Evolutionary conservation across 2,888 invertebrate genomes (phyloP), one percentile per base, ranked within the genome.

Genomic region (Lepidocyrtoides sp.): DNA sequence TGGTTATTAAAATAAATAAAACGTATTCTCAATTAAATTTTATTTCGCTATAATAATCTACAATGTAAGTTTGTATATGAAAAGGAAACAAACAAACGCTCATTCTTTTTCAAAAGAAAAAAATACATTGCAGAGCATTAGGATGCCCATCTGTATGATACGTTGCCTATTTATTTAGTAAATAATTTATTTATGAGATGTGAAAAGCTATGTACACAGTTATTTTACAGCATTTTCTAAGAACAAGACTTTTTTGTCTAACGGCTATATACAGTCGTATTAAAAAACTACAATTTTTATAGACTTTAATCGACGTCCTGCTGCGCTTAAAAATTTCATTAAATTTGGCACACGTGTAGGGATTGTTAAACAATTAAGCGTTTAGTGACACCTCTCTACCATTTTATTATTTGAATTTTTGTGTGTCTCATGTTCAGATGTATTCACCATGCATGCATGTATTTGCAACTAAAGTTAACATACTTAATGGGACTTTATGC

Each of bases 331-430:
- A 77, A 75, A 75, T n/a, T 77, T 86, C 75, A 77, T 77, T 57
- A 54, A 85, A 75, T 72, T 86, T 86, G 86, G 86, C 86, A 86
- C 86, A 86, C 86, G 85, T 86, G 86, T 77, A 29, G 41, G 17
- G 75, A 77, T 60, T 77, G 75, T 63, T 77, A 75, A 86, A 77
- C 86, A 86, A 86, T 86, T 86, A 86, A 86, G 77, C 86, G 77
- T 86, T 86, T 86, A 86, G 77, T 86, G 86, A 86, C 86, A 86
- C 86, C 86, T 86, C 23, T 32, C 66, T 60, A 41, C n/a, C 44
- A 75, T 12, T 81, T 51, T 77, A 12, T 26, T 1, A 48, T 23
- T 23, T 20, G 2, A 26, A 26, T 26, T 60, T 23, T 14, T 60
- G 10, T 60, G 26, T 23, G 60, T n/a, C n/a, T n/a, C n/a, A n/a